phyloP scores from a whole-genome alignment of 2,113 vertebrate species.

The Syngnathus floridae region DNA sequence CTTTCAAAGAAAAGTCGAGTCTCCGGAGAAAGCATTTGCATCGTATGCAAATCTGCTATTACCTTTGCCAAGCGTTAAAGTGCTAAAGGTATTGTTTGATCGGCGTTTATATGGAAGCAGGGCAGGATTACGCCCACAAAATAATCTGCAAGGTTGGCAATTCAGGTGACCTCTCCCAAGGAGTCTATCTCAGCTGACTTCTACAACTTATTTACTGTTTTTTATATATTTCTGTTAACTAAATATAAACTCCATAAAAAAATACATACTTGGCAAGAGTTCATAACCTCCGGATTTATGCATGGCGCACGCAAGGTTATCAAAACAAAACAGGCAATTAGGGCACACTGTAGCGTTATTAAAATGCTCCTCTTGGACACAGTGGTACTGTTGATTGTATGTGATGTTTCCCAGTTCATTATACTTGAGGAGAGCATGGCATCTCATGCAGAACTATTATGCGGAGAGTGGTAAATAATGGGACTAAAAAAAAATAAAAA shows the following conservation, averaged over 20 bases:
- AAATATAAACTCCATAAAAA: background rate
- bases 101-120: background rate
- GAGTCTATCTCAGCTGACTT: background rate
- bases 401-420: slow-evolving; percentile 50
- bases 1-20: slow-evolving; percentile 20
- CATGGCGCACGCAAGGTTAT: background rate
- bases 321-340: slow-evolving; percentile 23
- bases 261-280: slow-evolving; percentile 2
- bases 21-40: slow-evolving; percentile 21
- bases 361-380: slow-evolving; percentile 22
- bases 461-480: slow-evolving; percentile 49
- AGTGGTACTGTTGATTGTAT: slow-evolving; percentile 31
- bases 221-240: no score
- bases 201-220: no score
- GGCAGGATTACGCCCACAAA: background rate
- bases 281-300: background rate
- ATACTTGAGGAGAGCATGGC: slow-evolving; percentile 38
- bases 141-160: background rate
- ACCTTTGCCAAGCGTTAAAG: slow-evolving; percentile 13
- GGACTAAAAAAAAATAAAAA: slow-evolving; percentile 35
- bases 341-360: slow-evolving; percentile 34
- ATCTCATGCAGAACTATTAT: slow-evolving; percentile 29
- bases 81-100: slow-evolving; percentile 7
- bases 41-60: slow-evolving; percentile 30
- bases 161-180: background rate